Base-by-base conservation (phyloP, 2,113 vertebrate genomes). In the Emydocephalus ijimae region DNA sequence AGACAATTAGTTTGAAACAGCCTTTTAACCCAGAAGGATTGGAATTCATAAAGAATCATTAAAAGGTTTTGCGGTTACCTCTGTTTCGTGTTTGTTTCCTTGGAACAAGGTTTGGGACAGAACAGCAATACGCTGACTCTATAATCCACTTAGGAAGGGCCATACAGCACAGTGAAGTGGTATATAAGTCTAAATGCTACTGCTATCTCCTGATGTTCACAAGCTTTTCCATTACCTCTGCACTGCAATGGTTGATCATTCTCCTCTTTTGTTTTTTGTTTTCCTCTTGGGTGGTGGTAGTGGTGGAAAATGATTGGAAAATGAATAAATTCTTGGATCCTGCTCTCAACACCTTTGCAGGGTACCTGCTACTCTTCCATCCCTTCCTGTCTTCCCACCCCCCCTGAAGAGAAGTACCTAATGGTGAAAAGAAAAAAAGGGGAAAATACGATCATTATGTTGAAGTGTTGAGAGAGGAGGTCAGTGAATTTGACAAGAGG, bases 401-500 rank as follows among this genome's bases (percentile, higher is more conserved):
- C 54, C 14, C 24, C 34, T 7, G 9, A 39, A 91, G 23, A 39
- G 6, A 59, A 92, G 59, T 94, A 92, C 90, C 94, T 94, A 92
- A 95, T 89, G 55, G 90, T 24, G 85, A 7, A 20, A 54, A 54
- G 34, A 43, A 92, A 93, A 59, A 3, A 54, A 0, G 3, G 23
- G 3, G 1, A 26, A 34, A 59, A 59, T 26, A n/a, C 54, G n/a
- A 90, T 92, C 93, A 85, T 96, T 96, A 95, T 92, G 87, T 94
- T 89, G 64, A 92, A 94, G 91, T 94, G 95, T 94, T 93, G 94
- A 96, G 94, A 89, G 85, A 9, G 91, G 94, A 92, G 96, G 94
- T 96, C 95, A 96, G 45, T 88, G 96, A 96, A 95, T 96, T 95
- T 95, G 94, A 89, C 95, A 95, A 96, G 94, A 95, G 95, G 95